phyloP scores from a whole-genome alignment of 2,888 invertebrate species.

The Hirtodrosophila trivittata region DNA sequence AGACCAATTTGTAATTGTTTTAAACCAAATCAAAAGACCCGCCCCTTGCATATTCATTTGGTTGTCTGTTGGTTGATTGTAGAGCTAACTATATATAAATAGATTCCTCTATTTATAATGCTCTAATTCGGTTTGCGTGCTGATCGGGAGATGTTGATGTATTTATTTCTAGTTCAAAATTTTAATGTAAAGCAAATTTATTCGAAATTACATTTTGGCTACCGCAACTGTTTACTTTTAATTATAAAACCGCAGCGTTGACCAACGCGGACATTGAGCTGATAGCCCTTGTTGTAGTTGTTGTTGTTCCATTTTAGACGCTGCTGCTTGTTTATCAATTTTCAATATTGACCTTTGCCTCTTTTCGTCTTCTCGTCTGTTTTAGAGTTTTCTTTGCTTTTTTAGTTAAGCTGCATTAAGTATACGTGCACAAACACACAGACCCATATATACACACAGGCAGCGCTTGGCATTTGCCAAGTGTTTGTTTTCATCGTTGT shows the following conservation, averaged over 20 bases:
- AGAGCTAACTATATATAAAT: conserved; percentile 49
- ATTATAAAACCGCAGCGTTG: conserved; percentile 67
- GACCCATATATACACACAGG: conserved; percentile 8
- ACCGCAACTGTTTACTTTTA: conserved; percentile 69
- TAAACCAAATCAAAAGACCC: conserved; percentile 30
- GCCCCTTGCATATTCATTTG: neutral
- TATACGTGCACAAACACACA: conserved; percentile 40
- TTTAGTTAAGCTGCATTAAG: conserved; percentile 66
- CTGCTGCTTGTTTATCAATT: conserved; percentile 71
- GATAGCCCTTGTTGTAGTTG: conserved; percentile 19
- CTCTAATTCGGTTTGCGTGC: conserved; percentile 41
- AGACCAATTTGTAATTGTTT: conserved; percentile 41
- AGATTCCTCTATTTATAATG: conserved; percentile 63
- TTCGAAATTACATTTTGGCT: conserved; percentile 29
- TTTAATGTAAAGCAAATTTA: conserved; percentile 43
- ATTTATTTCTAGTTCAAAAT: conserved; percentile 47
- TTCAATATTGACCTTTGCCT: conserved; percentile 77
- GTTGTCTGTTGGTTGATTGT: neutral
- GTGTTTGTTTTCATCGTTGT: conserved; percentile 49
- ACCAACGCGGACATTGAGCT: conserved; percentile 19
- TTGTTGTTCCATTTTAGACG: conserved; percentile 26
- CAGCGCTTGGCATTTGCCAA: conserved; percentile 22
- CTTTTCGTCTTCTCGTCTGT: conserved; percentile 43
- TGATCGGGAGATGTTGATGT: conserved; percentile 39
- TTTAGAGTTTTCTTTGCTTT: conserved; percentile 33